A percentile compares a stretch with the other conserved stretches of the same genome.
phyloP scores from a whole-genome alignment of 2,113 vertebrate genomes.

The Antigone vipio region DNA sequence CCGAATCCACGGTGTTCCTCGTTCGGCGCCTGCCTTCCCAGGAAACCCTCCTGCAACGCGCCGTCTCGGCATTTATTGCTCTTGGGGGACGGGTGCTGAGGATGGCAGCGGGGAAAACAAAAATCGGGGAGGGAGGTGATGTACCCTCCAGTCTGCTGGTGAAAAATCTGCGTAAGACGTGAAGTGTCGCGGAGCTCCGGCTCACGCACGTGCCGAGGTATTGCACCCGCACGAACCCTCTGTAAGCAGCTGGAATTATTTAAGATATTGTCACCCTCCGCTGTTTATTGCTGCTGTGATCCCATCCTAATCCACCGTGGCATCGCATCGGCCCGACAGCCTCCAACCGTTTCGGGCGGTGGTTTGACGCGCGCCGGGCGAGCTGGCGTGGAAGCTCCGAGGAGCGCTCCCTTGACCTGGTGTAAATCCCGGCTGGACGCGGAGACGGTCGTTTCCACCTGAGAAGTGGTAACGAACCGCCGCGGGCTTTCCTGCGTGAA shows the following conservation, averaged over 20 bases:
- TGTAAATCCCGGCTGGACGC: neutral
- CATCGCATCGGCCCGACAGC: rapidly evolving
- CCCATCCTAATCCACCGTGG: rapidly evolving
- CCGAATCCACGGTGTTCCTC: neutral
- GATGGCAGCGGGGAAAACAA: rapidly evolving
- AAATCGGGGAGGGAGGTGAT: neutral
- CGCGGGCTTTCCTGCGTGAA: neutral
- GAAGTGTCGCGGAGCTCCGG: neutral
- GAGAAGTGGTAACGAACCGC: neutral
- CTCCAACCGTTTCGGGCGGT: rapidly evolving
- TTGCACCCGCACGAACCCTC: rapidly evolving
- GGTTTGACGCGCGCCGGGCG: rapidly evolving
- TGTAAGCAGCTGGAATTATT: neutral
- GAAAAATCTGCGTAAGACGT: neutral
- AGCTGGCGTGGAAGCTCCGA: neutral
- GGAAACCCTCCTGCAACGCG: rapidly evolving
- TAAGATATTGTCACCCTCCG: neutral
- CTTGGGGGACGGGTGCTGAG: rapidly evolving
- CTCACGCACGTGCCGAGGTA: rapidly evolving
- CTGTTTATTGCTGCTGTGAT: neutral
- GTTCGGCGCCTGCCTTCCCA: neutral
- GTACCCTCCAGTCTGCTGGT: neutral
- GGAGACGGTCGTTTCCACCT: neutral
- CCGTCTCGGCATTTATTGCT: neutral
- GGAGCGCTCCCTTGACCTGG: neutral